Conservation (phyloP, 1,140 invertebrate species). For the Asobara japonica region DNA sequence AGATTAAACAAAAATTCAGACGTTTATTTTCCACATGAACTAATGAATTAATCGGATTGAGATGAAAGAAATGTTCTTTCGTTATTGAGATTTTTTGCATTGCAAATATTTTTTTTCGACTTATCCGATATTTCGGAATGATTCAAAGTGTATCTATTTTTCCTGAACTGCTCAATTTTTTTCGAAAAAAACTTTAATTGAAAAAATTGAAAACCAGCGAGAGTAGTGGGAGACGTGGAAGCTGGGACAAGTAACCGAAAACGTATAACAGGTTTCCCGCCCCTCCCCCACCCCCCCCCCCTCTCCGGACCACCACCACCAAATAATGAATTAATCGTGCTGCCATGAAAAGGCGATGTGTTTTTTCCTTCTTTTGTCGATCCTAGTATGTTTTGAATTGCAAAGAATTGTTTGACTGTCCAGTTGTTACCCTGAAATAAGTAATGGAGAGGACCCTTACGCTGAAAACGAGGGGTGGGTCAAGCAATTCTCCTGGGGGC, state of each 20-base stretch:
- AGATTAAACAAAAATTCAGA: slow-evolving; percentile 2
- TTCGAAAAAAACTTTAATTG: too few species aligned
- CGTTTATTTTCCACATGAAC: background rate
- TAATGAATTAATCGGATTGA: slow-evolving; percentile 4
- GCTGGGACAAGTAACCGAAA: too few species aligned
- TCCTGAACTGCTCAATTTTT: background rate
- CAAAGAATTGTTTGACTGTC: background rate
- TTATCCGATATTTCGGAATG: too few species aligned
- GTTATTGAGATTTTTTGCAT: background rate
- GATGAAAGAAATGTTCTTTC: slow-evolving; percentile 9
- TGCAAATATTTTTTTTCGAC: too few species aligned
- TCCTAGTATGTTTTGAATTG: background rate
- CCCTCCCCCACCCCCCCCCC: too few species aligned
- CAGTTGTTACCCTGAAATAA: slow-evolving; percentile 53
- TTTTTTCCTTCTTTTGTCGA: background rate
- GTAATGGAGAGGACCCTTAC: slow-evolving; percentile 67
- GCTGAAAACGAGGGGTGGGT: slow-evolving; percentile 60
- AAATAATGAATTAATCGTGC: too few species aligned
- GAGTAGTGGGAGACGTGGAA: too few species aligned
- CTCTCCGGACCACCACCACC: too few species aligned
- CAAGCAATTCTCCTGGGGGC: slow-evolving; percentile 65
- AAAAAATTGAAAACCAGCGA: too few species aligned
- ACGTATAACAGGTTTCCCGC: too few species aligned
- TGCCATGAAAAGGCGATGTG: too few species aligned
- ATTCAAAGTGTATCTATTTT: too few species aligned